phyloP scores from a whole-genome alignment of 1,140 invertebrate genomes.

The Dolichoris vasculosae region DNA sequence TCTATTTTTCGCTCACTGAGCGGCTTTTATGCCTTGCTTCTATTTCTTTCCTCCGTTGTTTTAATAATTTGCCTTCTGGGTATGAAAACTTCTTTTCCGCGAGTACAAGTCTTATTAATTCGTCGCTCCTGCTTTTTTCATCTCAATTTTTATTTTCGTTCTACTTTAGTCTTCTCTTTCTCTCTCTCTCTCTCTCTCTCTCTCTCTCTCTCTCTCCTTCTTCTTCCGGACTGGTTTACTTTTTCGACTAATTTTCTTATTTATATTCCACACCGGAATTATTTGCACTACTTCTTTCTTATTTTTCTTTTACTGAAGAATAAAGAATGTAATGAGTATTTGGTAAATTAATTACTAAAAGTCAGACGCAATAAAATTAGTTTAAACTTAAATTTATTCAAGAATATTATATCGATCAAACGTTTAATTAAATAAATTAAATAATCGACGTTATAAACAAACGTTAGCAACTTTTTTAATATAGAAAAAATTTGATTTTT shows the following conservation, averaged over 20 bases:
- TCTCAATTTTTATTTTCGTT: neutral
- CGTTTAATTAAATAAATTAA: no score
- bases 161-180: neutral
- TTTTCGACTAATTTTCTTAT: slow-evolving; percentile 41
- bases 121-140: slow-evolving; percentile 47
- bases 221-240: neutral
- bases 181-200: slow-evolving; percentile 17
- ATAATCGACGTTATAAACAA: no score
- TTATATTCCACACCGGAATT: slow-evolving; percentile 56
- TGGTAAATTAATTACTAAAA: slow-evolving; percentile 48
- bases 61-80: slow-evolving; percentile 52
- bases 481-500: no score
- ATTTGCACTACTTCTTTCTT: slow-evolving; percentile 40
- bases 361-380: neutral
- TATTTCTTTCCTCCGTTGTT: slow-evolving; percentile 16
- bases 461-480: no score
- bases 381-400: slow-evolving; percentile 7
- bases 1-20: slow-evolving; percentile 23
- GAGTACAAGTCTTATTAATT: slow-evolving; percentile 48
- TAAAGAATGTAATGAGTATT: slow-evolving; percentile 38
- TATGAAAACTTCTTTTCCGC: slow-evolving; percentile 54
- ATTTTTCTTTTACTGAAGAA: neutral
- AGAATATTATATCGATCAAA: neutral
- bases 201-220: slow-evolving; percentile 13
- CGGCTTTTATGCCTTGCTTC: slow-evolving; percentile 49